Percentiles rank a stretch among this genome's conserved stretches.
Evolutionary conservation across 2,113 vertebrate genomes (phyloP).

Genomic region (Oreochromis tanganicae): DNA sequence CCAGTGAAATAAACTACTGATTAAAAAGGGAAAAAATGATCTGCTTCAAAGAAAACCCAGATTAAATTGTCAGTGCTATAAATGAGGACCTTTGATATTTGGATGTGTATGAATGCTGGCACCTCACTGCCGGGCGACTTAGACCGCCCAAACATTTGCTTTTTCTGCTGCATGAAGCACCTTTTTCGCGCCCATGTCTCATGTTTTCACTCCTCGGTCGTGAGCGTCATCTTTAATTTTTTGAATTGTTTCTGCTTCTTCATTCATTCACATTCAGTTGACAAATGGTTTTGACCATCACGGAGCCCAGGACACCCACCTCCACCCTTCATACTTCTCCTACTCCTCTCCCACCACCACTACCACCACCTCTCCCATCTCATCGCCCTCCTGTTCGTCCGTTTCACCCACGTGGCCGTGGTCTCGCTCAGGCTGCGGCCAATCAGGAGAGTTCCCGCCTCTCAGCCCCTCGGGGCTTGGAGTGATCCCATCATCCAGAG

Average conservation of each 20-base stretch:
- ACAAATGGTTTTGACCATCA: conserved; percentile 83
- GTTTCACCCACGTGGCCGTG: conserved; percentile 70
- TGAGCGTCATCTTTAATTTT: background rate
- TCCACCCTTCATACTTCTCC: conserved; percentile 78
- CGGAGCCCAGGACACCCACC: conserved; percentile 75
- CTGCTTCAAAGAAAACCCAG: background rate
- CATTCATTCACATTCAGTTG: conserved; percentile 75
- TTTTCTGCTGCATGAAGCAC: background rate
- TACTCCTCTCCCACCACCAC: conserved; percentile 21
- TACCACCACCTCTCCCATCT: conserved; percentile 58
- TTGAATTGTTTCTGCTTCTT: background rate
- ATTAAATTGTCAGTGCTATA: fast-evolving
- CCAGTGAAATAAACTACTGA: background rate
- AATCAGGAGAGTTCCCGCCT: conserved; percentile 78
- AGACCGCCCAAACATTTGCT: background rate
- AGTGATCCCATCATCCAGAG: conserved; percentile 83
- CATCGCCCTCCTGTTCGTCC: conserved; percentile 65
- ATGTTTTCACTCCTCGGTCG: background rate
- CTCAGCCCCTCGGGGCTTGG: conserved; percentile 84
- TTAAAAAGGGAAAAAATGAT: background rate
- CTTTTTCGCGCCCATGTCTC: background rate
- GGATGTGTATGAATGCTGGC: background rate
- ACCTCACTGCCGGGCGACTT: background rate
- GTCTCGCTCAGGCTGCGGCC: conserved; percentile 78
- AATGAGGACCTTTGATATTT: background rate